Evolutionary conservation across 2,797 vertebrate genomes (phyloP).

Genomic region (Xiphorhynchus erythropygius): DNA sequence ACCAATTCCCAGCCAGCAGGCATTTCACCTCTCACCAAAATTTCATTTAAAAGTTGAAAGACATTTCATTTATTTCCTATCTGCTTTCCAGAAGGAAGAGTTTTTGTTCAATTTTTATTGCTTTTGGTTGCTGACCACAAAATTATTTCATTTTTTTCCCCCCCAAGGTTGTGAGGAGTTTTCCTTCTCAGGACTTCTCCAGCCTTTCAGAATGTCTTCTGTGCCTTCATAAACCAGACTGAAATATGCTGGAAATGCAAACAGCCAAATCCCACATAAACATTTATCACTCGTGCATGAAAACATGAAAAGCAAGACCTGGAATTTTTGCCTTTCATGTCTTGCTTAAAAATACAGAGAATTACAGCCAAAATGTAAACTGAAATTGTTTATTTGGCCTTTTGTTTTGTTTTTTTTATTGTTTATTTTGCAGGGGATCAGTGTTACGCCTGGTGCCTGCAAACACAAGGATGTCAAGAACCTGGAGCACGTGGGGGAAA

Average conservation of each 20-base stretch:
- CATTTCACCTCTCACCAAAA: not conserved
- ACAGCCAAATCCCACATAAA: not conserved
- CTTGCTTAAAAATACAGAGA: not conserved
- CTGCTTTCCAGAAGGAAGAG: not conserved
- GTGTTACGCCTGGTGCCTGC: not conserved
- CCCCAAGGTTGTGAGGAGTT: not conserved
- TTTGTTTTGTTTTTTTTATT: not conserved
- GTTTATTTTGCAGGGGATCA: not conserved
- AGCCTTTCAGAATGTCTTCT: not conserved
- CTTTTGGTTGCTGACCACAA: not conserved
- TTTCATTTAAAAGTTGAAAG: not conserved
- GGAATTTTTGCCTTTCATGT: not conserved
- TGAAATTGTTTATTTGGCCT: not conserved
- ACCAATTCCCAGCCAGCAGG: not conserved
- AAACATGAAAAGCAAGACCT: slow-evolving; percentile 1
- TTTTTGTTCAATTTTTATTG: not conserved
- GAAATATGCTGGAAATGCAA: slow-evolving; percentile 32
- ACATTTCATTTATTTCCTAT: not conserved
- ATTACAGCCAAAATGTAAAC: not conserved
- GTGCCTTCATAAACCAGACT: not conserved
- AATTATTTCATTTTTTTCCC: not conserved
- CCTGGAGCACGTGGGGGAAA: rapidly evolving
- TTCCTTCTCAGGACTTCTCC: not conserved
- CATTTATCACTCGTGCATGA: not conserved
- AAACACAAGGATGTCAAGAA: not conserved